phyloP scores from a whole-genome alignment of 2,113 vertebrate species.

The Arenaria interpres region DNA sequence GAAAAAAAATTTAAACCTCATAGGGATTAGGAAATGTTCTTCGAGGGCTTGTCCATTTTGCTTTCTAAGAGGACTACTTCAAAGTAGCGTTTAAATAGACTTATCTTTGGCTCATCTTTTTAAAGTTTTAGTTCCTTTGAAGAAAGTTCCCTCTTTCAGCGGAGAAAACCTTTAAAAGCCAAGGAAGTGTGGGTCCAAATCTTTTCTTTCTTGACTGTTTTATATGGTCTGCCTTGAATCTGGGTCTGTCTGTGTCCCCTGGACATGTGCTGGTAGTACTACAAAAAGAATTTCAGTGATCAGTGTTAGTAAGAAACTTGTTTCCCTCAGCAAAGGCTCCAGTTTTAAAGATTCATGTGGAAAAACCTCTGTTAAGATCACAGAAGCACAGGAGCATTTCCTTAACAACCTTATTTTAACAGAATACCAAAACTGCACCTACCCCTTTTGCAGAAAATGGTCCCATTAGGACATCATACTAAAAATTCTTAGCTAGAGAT shows the following conservation, averaged over 20 bases:
- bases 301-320: not conserved
- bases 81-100: not conserved
- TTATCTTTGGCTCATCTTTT: not conserved
- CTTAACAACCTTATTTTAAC: not conserved
- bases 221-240: not conserved
- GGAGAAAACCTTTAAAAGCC: not conserved
- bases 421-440: not conserved
- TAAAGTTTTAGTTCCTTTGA: not conserved
- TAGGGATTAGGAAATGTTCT: not conserved
- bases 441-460: not conserved
- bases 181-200: not conserved
- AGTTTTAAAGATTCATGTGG: not conserved
- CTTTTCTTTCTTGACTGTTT: not conserved
- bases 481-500: not conserved
- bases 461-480: not conserved
- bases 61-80: not conserved
- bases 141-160: not conserved
- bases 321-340: not conserved
- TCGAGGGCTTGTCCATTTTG: not conserved
- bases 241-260: not conserved
- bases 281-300: not conserved
- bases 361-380: not conserved
- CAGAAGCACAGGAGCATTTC: not conserved
- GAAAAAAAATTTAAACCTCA: not conserved
- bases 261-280: not conserved